phyloP scores from a whole-genome alignment of 1,140 invertebrate genomes.

The Trachelipus rathkii region DNA sequence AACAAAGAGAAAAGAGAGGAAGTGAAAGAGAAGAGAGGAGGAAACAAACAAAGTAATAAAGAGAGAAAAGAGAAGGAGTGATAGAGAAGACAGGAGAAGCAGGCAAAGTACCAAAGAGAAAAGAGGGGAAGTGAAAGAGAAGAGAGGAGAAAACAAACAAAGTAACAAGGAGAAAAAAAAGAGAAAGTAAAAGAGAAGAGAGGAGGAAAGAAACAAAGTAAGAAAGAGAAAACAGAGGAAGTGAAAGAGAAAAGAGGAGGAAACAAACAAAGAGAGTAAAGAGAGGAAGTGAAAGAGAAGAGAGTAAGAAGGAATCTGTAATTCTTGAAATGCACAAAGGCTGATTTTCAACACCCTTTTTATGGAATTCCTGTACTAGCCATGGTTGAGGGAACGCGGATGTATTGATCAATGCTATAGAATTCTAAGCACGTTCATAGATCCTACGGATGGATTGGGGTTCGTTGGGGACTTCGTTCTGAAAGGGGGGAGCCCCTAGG shows the following conservation, averaged over 20 bases:
- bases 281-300: neutral
- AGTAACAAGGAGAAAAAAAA: neutral
- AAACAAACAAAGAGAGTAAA: no score
- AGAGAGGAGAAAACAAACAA: no score
- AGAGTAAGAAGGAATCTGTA: neutral
- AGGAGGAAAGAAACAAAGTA: neutral
- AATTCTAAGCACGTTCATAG: neutral
- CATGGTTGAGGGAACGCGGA: neutral
- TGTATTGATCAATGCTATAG: slow-evolving; percentile 4
- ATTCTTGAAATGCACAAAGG: neutral
- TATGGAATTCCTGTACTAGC: slow-evolving; percentile 1
- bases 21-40: neutral
- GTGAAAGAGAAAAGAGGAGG: neutral
- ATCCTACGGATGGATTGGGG: slow-evolving; percentile 10
- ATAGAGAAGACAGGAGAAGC: neutral
- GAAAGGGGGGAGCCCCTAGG: neutral
- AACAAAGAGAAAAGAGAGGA: no score
- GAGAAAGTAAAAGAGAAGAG: neutral
- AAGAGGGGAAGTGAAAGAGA: neutral
- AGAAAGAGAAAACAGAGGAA: neutral
- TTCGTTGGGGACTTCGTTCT: neutral
- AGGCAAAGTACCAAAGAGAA: neutral
- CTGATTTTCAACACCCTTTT: slow-evolving; percentile 10
- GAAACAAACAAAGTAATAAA: no score
- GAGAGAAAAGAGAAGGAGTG: neutral